Evolutionary conservation across 2,797 vertebrate genomes (phyloP).

Genomic region (Ataeniobius toweri): DNA sequence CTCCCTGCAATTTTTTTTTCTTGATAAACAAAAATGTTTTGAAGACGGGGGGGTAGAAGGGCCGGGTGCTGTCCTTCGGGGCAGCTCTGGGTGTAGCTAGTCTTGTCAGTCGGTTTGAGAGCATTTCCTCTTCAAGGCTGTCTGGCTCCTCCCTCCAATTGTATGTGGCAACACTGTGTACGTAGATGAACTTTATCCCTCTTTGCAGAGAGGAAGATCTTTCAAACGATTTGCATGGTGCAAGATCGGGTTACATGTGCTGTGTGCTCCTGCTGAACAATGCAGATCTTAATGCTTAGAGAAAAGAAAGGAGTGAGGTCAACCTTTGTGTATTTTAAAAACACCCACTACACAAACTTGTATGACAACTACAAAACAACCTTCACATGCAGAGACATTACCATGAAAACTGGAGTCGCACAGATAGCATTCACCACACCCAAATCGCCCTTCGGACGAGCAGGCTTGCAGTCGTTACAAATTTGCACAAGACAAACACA

Average conservation of each 20-base stretch:
- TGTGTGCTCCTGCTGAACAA: conserved; percentile 59
- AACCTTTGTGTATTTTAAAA: conserved; percentile 49
- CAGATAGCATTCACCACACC: conserved; percentile 58
- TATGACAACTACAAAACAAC: conserved; percentile 27
- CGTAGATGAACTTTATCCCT: conserved; percentile 73
- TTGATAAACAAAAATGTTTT: conserved; percentile 41
- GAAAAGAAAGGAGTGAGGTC: conserved; percentile 10
- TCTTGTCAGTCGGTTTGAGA: conserved; percentile 68
- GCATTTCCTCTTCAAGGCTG: conserved; percentile 73
- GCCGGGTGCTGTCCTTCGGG: conserved; percentile 54
- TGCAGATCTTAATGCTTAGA: conserved; percentile 46
- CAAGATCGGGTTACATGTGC: conserved; percentile 71
- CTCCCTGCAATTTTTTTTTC: conserved; percentile 30
- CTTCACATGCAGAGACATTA: conserved; percentile 21
- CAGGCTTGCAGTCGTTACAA: conserved; percentile 59
- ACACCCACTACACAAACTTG: conserved; percentile 53
- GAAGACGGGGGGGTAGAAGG: neutral
- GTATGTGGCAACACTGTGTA: conserved; percentile 54
- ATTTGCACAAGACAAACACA: conserved; percentile 70
- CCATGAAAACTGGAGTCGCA: conserved; percentile 40
- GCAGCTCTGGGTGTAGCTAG: conserved; percentile 65
- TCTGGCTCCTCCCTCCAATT: conserved; percentile 73
- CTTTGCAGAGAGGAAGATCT: conserved; percentile 54
- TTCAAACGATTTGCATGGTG: conserved; percentile 68
- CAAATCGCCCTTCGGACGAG: conserved; percentile 58